Percentiles rank a stretch among this genome's conserved stretches.
phyloP scores from a whole-genome alignment of 2,888 invertebrate species.

The Beris chalybata region DNA sequence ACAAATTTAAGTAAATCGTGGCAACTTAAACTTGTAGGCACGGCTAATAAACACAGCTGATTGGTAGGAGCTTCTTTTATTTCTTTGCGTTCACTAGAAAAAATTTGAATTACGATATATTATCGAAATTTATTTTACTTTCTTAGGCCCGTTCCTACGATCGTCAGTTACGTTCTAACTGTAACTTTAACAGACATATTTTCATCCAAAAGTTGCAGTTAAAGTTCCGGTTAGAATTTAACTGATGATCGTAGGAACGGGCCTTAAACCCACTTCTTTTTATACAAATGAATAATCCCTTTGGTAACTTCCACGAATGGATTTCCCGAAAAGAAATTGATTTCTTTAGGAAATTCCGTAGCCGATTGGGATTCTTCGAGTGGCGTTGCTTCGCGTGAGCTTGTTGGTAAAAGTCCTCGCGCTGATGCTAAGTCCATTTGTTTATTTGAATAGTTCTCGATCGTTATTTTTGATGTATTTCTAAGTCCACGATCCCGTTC shows the following conservation, averaged over 20 bases:
- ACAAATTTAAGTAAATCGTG: conserved; percentile 93
- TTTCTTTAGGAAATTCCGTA: conserved; percentile 59
- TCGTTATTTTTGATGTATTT: conserved; percentile 70
- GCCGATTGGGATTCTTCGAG: conserved; percentile 44
- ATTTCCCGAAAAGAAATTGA: conserved; percentile 92
- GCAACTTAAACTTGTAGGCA: conserved; percentile 88
- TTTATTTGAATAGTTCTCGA: conserved; percentile 76
- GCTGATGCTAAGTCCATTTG: conserved; percentile 57
- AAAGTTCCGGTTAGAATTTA: no score
- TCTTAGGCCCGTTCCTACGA: no score
- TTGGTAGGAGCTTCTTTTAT: conserved; percentile 74
- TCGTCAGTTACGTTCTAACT: no score
- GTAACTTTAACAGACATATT: no score
- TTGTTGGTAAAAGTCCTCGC: conserved; percentile 63
- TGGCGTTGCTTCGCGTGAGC: conserved; percentile 62
- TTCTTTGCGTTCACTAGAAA: conserved; percentile 71
- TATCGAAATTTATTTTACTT: not conserved
- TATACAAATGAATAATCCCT: conserved; percentile 95
- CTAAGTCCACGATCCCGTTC: conserved; percentile 65
- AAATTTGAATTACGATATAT: not conserved
- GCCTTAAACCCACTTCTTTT: conserved; percentile 85
- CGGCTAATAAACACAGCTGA: conserved; percentile 84
- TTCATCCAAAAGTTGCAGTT: no score
- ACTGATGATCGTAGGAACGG: not conserved
- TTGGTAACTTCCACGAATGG: conserved; percentile 95